A percentile compares a stretch with the other conserved stretches of the same genome.
These are phyloP conservation scores for Pomacea maculata DNA, from an alignment of 1,140 invertebrate species.

Conservation along the genomic window DNA sequence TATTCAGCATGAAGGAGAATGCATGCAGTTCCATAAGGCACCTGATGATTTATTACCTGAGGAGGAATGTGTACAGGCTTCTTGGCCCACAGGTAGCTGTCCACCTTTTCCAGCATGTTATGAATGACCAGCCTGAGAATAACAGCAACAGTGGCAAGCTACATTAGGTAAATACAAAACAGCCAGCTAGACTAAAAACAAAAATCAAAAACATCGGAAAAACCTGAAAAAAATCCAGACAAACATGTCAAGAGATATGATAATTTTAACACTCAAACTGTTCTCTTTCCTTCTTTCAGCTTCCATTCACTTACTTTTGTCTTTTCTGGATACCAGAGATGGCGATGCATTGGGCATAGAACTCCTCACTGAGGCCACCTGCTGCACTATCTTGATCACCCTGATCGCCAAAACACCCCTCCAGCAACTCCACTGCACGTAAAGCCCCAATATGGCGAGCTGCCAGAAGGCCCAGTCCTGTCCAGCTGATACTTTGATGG, in stretches of 20 bases:
- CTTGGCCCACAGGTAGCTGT: constrained; percentile 54
- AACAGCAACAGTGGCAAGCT: background rate
- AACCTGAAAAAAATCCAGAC: background rate
- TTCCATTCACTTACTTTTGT: constrained; percentile 8
- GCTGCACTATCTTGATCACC: background rate
- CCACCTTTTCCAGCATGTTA: constrained; percentile 53
- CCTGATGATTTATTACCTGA: constrained; percentile 33
- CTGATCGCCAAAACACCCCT: constrained; percentile 22
- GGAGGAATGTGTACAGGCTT: constrained; percentile 49
- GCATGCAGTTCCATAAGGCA: too few species aligned
- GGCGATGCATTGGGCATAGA: background rate
- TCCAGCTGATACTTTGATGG: constrained; percentile 21
- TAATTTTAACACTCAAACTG: too few species aligned
- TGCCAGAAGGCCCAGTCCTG: constrained; percentile 33
- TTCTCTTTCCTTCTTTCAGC: too few species aligned
- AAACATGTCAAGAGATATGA: background rate
- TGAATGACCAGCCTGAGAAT: constrained; percentile 41
- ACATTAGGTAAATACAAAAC: background rate
- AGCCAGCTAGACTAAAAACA: background rate
- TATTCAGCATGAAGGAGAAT: too few species aligned
- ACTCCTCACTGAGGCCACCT: background rate
- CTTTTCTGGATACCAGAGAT: background rate
- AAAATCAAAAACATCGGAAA: background rate
- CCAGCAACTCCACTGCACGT: constrained; percentile 33
- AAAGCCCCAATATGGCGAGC: constrained; percentile 30